Evolutionary conservation across 1,140 invertebrate genomes (phyloP).

Genomic region (Xylocopa sonorina): DNA sequence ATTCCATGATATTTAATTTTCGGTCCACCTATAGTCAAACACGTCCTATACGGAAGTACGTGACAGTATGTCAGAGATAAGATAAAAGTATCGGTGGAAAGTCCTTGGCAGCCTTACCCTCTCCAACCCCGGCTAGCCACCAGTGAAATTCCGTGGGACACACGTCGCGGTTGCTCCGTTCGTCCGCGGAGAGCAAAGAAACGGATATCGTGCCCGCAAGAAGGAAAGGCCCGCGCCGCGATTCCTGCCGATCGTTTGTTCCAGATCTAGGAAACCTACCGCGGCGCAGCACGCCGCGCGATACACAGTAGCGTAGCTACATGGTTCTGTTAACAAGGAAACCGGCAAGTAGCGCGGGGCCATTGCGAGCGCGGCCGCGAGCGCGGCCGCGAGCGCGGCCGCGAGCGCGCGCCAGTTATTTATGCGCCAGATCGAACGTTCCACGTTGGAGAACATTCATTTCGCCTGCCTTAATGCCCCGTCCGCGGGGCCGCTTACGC

Average conservation of each 20-base stretch:
- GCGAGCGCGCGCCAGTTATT: conserved; percentile 12
- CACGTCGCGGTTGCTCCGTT: not conserved
- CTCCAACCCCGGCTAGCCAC: no score
- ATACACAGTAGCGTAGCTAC: conserved; percentile 52
- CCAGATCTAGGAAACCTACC: conserved; percentile 61
- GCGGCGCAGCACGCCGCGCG: conserved; percentile 18
- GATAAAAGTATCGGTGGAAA: no score
- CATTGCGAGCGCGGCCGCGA: no score
- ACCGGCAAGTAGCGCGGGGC: no score
- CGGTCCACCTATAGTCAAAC: no score
- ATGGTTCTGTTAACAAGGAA: conserved; percentile 45
- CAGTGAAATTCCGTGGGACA: conserved; percentile 17
- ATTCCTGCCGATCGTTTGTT: conserved; percentile 54
- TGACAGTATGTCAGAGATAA: no score
- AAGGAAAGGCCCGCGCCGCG: conserved; percentile 48
- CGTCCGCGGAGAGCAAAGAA: conserved; percentile 15
- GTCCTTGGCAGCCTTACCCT: no score
- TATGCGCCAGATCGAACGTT: conserved; percentile 33
- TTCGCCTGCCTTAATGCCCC: conserved; percentile 34
- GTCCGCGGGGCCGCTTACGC: conserved; percentile 25
- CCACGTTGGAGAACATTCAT: conserved; percentile 26
- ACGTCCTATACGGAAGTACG: no score
- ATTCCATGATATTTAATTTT: no score
- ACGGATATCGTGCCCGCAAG: conserved; percentile 42
- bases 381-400: not conserved